Evolutionary conservation across 2,797 vertebrate species (phyloP), one percentile per base, ranked within the genome.

Genomic region (Artibeus jamaicensis): DNA sequence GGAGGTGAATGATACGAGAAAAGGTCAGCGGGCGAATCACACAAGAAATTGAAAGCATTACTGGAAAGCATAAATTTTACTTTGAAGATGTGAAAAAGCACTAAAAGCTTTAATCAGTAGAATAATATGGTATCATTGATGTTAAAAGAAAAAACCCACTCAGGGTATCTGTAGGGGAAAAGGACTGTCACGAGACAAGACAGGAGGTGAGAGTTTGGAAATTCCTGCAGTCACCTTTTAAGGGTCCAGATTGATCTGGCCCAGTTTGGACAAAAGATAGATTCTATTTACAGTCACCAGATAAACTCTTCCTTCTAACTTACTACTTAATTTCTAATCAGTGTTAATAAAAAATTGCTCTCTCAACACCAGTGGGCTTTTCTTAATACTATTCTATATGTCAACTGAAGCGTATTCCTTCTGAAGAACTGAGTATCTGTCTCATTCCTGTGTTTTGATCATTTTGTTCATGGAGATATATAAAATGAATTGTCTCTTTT

Each of bases 401-500:
- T 92, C 62, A 70, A 50, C 18, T 88, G 10, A 93, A 78, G 32
- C 15, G 5, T 53, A 39, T 82, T 93, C 32, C 24, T 93, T 92
- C 42, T 73, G 50, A 86, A 81, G 29, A 83, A n/a, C 26, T 46
- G 15, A 91, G 12, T 76, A 85, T 95, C 46, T 44, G 26, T 50
- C 82, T 73, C 21, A 79, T 81, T 29, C 57, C 15, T 53, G 14
- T 68, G n/a, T 65, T 95, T 89, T 87, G 26, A 82, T 73, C 26
- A 59, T 46, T 73, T 85, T 95, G 55, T 48, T 76, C n/a, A 7
- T 26, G 15, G 55, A 90, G 6, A 39, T 14, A 39, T 16, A 74
- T 46, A 71, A 89, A 93, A 92, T 53, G 65, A 89, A 9, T 21
- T 82, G 16, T 11, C 92, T 83, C 32, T 32, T 92, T 86, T 74